Evolutionary conservation across 2,888 invertebrate species (phyloP), one percentile per base, ranked within the genome.

Genomic region (Agelastica alni): DNA sequence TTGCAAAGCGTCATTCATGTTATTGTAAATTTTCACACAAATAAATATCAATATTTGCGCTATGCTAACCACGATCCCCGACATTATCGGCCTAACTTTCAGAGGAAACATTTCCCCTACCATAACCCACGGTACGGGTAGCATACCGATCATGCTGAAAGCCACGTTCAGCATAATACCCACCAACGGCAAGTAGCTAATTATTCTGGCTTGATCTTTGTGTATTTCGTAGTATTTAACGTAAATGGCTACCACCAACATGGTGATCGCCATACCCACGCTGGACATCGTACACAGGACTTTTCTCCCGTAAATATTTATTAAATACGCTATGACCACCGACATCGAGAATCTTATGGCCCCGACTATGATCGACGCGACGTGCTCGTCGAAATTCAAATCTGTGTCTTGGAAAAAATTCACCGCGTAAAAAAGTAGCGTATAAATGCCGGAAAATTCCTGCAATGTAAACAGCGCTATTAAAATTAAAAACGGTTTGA

Each of bases 71-170:
- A 88, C 87, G 0, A 87, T 75, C 0, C 88, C 88, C 0, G 86
- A 84, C 81, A 87, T 83, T 0, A 86, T 81, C 0, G 88, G 86
- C 61, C 88, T 77, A 2, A 86, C 85, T 52, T 83, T 81, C 58
- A 87, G 78, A 2, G 88, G 87, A 64, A 87, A 88, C 34, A 88
- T 70, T 67, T 88, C 88, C 1, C 87, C 87, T 0, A 85, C 87
- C 83, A 89, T 84, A 18, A 88, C 84, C 87, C 88, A 88, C 0
- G 88, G 88, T 3, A 89, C 77, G 16, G 88, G 88, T 0, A 88
- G 73, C 72, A 86, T 87, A 0, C 88, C 88, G 1, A 88, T 80
- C 88, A 88, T 89, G 57, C 86, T 86, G 65, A 85, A 85, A 0
- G 85, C 83, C 0, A 89, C 88, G 70, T 88, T 87, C 10, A 84